Conservation (phyloP, 2,113 vertebrate species). For the Leptobrachium leishanense region DNA sequence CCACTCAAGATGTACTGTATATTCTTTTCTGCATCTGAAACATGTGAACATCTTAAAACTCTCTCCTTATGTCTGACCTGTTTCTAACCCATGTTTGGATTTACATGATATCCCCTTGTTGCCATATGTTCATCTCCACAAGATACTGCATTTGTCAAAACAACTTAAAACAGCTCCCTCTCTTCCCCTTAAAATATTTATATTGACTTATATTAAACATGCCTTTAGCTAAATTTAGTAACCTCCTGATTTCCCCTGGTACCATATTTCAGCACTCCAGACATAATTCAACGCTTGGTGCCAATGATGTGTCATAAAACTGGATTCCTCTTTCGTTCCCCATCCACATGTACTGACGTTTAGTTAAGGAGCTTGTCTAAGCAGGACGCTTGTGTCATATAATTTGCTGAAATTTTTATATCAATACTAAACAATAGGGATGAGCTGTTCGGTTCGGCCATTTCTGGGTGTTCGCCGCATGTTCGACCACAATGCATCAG, state of each 20-base stretch:
- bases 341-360: neutral
- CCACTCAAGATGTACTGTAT: no score
- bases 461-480: no score
- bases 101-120: neutral
- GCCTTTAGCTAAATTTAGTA: constrained; percentile 61
- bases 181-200: constrained; percentile 43
- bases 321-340: constrained; percentile 56
- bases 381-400: constrained; percentile 18
- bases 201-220: constrained; percentile 51
- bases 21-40: neutral
- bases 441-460: no score
- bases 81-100: neutral
- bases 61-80: constrained; percentile 1
- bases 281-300: constrained; percentile 43
- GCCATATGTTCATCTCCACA: constrained; percentile 20
- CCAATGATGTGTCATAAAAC: constrained; percentile 54
- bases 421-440: no score
- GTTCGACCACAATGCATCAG: no score
- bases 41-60: neutral
- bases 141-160: constrained; percentile 19
- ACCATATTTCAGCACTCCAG: constrained; percentile 58
- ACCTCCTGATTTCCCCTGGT: constrained; percentile 44
- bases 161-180: constrained; percentile 37
- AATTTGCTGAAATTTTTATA: neutral
- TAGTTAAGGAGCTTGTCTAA: constrained; percentile 48